Evolutionary conservation across 1,140 invertebrate genomes (phyloP).

Genomic region (Notospermus geniculatus): DNA sequence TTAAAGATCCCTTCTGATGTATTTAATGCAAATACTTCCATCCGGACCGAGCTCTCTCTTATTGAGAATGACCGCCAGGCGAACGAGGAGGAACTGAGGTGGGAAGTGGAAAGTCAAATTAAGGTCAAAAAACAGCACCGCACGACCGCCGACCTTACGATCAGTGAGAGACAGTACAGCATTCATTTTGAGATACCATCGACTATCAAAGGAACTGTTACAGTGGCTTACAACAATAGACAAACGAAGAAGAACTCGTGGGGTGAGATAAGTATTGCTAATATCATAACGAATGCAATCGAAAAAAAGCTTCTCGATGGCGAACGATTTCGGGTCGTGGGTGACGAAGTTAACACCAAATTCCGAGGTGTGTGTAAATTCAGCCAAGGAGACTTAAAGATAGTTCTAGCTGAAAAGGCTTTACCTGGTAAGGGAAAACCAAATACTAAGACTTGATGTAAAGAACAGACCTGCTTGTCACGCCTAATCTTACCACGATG

Average conservation of each 20-base stretch:
- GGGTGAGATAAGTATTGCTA: no score
- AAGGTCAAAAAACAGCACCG: conserved; percentile 50
- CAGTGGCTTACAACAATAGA: conserved; percentile 50
- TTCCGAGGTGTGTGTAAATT: no score
- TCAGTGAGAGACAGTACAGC: conserved; percentile 55
- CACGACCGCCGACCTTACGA: conserved; percentile 56
- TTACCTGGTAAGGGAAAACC: no score
- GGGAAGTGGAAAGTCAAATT: conserved; percentile 58
- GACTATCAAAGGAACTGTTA: conserved; percentile 49
- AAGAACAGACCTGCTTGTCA: no score
- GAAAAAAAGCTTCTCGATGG: no score
- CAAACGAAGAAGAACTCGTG: conserved; percentile 46
- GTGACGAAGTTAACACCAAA: no score
- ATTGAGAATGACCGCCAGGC: conserved; percentile 54
- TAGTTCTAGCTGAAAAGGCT: no score
- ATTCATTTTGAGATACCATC: conserved; percentile 53
- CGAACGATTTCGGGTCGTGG: no score
- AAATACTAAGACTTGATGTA: no score
- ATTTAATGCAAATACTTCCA: conserved; percentile 51
- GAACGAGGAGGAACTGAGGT: conserved; percentile 54
- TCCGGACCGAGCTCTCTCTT: conserved; percentile 57
- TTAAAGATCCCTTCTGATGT: conserved; percentile 58
- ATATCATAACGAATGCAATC: no score
- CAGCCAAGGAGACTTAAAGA: no score
- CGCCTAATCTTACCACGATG: no score